Evolutionary conservation across 2,113 vertebrate species (phyloP).

Genomic region (Oryzias curvinotus): DNA sequence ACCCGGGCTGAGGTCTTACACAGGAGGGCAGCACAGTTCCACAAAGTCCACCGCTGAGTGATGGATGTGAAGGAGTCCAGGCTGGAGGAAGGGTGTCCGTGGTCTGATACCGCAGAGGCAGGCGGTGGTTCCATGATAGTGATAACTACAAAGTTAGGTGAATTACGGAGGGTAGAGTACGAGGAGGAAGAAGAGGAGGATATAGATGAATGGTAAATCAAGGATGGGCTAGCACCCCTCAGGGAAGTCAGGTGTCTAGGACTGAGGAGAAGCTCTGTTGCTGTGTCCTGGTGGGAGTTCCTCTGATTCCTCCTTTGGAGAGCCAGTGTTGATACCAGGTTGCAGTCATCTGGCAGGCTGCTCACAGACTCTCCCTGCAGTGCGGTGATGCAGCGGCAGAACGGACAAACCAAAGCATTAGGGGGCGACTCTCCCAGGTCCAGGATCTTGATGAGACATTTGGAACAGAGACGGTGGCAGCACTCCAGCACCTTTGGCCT

Average conservation of each 20-base stretch:
- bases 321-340: constrained; percentile 84
- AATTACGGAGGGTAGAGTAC: constrained; percentile 69
- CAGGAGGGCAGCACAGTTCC: constrained; percentile 88
- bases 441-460: constrained; percentile 90
- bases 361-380: constrained; percentile 81
- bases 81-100: constrained; percentile 83
- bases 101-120: constrained; percentile 59
- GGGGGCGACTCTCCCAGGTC: constrained; percentile 87
- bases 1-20: constrained; percentile 88
- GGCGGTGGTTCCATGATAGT: constrained; percentile 92
- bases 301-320: constrained; percentile 80
- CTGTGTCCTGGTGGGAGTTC: constrained; percentile 80
- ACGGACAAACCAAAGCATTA: constrained; percentile 87
- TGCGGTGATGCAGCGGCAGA: constrained; percentile 88
- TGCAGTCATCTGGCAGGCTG: constrained; percentile 89
- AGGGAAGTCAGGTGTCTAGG: constrained; percentile 85
- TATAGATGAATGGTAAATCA: constrained; percentile 8
- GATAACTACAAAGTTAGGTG: constrained; percentile 88
- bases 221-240: constrained; percentile 78
- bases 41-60: constrained; percentile 86
- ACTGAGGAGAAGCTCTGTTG: constrained; percentile 86
- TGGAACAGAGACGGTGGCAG: constrained; percentile 90
- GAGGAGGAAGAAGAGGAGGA: constrained; percentile 40
- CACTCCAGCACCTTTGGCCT: constrained; percentile 91
- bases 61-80: constrained; percentile 88